A percentile compares a stretch with the other conserved stretches of the same genome.
Evolutionary conservation across 2,797 vertebrate genomes (phyloP).

Genomic region (Gila robusta): DNA sequence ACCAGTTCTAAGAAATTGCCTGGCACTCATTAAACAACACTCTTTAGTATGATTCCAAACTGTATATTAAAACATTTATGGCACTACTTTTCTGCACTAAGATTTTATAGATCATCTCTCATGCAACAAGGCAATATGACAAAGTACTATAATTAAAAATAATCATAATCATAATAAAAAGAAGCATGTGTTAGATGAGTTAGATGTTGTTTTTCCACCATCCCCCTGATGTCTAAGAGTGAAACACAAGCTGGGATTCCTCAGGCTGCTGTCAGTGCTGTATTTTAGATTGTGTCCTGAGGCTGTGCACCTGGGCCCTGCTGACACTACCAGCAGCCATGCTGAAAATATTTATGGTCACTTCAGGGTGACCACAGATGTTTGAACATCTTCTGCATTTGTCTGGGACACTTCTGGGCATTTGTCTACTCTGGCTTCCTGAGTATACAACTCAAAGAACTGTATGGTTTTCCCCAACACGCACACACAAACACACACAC

Average conservation of each 20-base stretch:
- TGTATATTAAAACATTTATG: slow-evolving; percentile 56
- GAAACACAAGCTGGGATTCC: slow-evolving; percentile 61
- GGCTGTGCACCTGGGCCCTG: slow-evolving; percentile 64
- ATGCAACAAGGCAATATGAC: slow-evolving; percentile 26
- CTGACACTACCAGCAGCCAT: slow-evolving; percentile 56
- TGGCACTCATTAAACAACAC: slow-evolving; percentile 39
- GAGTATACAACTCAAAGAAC: background rate
- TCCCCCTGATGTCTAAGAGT: slow-evolving; percentile 16
- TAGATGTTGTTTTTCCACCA: slow-evolving; percentile 43
- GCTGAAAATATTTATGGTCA: slow-evolving; percentile 63
- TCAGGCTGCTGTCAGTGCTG: slow-evolving; percentile 57
- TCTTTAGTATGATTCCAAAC: slow-evolving; percentile 53
- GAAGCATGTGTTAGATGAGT: slow-evolving; percentile 33
- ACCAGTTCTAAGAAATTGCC: slow-evolving; percentile 56
- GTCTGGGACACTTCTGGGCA: slow-evolving; percentile 41
- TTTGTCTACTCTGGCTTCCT: slow-evolving; percentile 5
- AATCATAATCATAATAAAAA: slow-evolving; percentile 20
- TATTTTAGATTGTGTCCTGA: slow-evolving; percentile 59
- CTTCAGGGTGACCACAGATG: slow-evolving; percentile 63
- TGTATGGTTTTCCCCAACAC: background rate
- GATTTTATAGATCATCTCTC: slow-evolving; percentile 37
- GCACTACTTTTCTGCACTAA: slow-evolving; percentile 36
- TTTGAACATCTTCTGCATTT: slow-evolving; percentile 54
- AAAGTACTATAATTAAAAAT: slow-evolving; percentile 6
- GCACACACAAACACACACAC: too few relatives aligned